Conservation (phyloP, 2,113 vertebrate genomes). For the Rhipidura dahli region DNA sequence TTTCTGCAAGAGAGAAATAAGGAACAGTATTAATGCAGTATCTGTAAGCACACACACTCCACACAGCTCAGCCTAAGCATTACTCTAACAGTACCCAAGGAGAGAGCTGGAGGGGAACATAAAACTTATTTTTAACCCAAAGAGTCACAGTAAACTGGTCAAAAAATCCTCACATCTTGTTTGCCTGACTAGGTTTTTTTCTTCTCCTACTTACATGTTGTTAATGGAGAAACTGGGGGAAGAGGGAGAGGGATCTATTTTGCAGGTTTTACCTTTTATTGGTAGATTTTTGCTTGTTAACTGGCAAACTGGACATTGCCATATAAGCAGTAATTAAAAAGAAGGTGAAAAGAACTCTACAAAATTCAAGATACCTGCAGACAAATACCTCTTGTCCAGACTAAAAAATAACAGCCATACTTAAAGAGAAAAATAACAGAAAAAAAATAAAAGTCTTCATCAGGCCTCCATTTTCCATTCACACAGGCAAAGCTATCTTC, state of each 20-base stretch:
- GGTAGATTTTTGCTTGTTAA: background rate
- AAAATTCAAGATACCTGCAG: background rate
- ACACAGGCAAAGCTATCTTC: background rate
- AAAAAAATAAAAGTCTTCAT: background rate
- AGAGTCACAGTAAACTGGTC: background rate
- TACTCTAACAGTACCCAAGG: background rate
- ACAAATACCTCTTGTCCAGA: background rate
- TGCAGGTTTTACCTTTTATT: background rate
- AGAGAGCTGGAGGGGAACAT: background rate
- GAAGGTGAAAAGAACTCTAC: background rate
- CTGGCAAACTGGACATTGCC: background rate
- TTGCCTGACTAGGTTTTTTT: background rate
- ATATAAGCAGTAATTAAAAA: background rate
- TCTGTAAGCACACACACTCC: fast-evolving
- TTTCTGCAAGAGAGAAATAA: background rate
- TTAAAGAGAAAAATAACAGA: background rate
- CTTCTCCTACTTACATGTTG: background rate
- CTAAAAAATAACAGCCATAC: background rate
- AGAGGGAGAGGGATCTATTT: background rate
- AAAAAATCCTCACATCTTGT: background rate
- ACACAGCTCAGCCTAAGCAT: background rate
- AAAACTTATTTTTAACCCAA: background rate
- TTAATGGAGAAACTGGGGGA: background rate
- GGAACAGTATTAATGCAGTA: background rate
- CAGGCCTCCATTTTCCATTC: background rate